These are phyloP conservation scores for Scopus umbretta DNA, from an alignment of 2,113 vertebrate species.

Conservation along the genomic window DNA sequence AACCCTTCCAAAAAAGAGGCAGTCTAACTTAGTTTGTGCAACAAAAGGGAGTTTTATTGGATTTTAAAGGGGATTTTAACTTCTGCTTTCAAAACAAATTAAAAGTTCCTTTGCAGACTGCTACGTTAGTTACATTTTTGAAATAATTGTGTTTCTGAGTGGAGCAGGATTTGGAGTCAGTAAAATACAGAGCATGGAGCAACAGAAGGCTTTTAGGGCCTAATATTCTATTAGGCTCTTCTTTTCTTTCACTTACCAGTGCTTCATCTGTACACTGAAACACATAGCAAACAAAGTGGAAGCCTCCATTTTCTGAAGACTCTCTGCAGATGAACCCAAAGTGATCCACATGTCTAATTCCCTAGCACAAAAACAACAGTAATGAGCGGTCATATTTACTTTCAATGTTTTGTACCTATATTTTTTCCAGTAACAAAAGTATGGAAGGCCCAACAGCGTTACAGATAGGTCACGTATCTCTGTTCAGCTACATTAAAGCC, in stretches of 20 bases:
- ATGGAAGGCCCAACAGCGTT: not conserved
- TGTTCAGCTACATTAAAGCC: not conserved
- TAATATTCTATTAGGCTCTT: not conserved
- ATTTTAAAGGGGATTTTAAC: not conserved
- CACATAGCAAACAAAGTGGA: conserved; percentile 93
- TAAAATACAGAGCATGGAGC: not conserved
- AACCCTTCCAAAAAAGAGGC: not conserved
- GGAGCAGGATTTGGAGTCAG: not conserved
- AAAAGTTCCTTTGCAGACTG: not conserved
- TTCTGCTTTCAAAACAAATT: not conserved
- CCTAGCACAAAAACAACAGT: conserved; percentile 69
- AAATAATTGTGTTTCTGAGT: not conserved
- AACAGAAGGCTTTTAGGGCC: not conserved
- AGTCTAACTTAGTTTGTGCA: not conserved
- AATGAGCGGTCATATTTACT: not conserved
- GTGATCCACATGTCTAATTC: conserved; percentile 95
- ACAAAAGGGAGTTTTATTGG: not conserved
- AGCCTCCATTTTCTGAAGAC: conserved; percentile 82
- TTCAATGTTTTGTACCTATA: not conserved
- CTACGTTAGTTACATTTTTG: not conserved
- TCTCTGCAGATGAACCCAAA: conserved; percentile 99
- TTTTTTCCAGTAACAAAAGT: not conserved
- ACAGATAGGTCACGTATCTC: not conserved
- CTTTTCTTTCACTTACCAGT: conserved; percentile 79
- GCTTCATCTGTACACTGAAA: conserved; percentile 95